Percentiles rank a stretch among this genome's conserved stretches.
Evolutionary conservation across 2,797 vertebrate species (phyloP).

Genomic region (Eurystomus glaucurus): DNA sequence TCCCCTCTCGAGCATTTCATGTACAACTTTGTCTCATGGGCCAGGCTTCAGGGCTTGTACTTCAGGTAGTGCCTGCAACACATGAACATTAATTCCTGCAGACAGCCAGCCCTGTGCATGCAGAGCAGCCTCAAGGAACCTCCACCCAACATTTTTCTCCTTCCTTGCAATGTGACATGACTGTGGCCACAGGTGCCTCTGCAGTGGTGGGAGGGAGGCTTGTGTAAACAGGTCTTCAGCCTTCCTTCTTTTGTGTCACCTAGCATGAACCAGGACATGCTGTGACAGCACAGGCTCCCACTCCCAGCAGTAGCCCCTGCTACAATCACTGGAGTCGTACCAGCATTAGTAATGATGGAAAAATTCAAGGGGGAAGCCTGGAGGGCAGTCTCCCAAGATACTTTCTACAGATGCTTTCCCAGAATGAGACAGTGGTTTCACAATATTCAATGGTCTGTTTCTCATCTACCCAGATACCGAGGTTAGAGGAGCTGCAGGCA

Average conservation of each 20-base stretch:
- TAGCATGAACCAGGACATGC: neutral
- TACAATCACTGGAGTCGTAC: neutral
- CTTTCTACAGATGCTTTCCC: neutral
- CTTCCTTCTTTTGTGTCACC: neutral
- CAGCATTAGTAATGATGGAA: neutral
- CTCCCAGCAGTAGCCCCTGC: neutral
- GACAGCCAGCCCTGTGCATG: neutral
- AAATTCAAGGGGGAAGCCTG: neutral
- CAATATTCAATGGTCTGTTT: neutral
- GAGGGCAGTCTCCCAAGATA: neutral
- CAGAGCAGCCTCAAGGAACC: neutral
- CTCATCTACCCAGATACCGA: neutral
- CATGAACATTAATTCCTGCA: neutral
- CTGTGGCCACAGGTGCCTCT: neutral
- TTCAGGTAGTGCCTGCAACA: neutral
- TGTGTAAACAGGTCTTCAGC: neutral
- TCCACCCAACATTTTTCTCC: neutral
- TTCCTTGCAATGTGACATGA: rapidly evolving
- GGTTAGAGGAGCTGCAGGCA: slow-evolving; percentile 9
- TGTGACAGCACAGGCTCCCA: rapidly evolving
- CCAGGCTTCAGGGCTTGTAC: neutral
- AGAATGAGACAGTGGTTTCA: neutral
- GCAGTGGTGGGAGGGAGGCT: neutral
- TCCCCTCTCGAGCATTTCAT: rapidly evolving
- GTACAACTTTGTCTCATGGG: neutral